These are phyloP conservation scores for Lordiphosa fenestrarum DNA, from an alignment of 2,888 invertebrate species.

Conservation along the genomic window DNA sequence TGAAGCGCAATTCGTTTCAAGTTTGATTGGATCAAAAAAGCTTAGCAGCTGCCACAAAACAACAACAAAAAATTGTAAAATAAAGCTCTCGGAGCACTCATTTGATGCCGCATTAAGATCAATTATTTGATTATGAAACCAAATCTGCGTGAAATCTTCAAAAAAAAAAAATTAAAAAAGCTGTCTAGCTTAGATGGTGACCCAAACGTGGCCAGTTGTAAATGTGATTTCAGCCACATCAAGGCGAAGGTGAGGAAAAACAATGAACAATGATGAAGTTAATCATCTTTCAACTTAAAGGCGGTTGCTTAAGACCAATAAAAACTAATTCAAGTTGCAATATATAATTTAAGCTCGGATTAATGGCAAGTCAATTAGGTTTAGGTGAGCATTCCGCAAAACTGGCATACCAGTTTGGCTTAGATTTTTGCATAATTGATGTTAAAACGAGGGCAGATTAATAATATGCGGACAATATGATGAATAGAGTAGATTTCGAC, in stretches of 20 bases:
- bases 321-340: constrained; percentile 52
- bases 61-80: constrained; percentile 10
- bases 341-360: constrained; percentile 45
- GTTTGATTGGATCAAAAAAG: constrained; percentile 67
- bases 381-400: constrained; percentile 48
- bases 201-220: constrained; percentile 44
- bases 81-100: constrained; percentile 38
- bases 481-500: too few relatives aligned
- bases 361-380: constrained; percentile 53
- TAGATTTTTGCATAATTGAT: too few relatives aligned
- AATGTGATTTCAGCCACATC: constrained; percentile 29
- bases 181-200: constrained; percentile 54
- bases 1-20: constrained; percentile 71
- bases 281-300: constrained; percentile 35
- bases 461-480: too few relatives aligned
- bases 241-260: constrained; percentile 44
- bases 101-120: constrained; percentile 79
- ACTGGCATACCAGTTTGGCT: constrained; percentile 2
- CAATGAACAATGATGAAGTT: constrained; percentile 32
- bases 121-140: constrained; percentile 79
- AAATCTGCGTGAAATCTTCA: constrained; percentile 76
- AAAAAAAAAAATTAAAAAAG: constrained; percentile 46
- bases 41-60: constrained; percentile 43
- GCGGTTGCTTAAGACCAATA: constrained; percentile 31
- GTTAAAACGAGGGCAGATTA: too few relatives aligned